Percentiles rank a stretch among this genome's conserved stretches.
Evolutionary conservation across 1,140 invertebrate species (phyloP).

Genomic region (Whitmania pigra): DNA sequence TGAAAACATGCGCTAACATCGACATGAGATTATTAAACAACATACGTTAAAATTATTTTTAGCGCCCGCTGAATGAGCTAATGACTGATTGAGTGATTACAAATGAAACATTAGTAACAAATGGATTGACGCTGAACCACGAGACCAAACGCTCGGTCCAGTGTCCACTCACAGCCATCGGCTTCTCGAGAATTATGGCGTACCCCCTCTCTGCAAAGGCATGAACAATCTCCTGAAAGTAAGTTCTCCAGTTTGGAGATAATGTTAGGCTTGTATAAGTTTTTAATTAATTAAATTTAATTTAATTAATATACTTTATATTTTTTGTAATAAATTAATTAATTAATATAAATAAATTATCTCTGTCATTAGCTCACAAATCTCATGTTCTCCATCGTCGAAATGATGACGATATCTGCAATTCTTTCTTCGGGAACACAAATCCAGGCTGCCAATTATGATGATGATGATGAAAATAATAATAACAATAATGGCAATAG

Average conservation of each 20-base stretch:
- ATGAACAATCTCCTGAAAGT: constrained; percentile 38
- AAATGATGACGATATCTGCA: neutral
- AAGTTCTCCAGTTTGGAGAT: no score
- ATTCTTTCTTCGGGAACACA: constrained; percentile 1
- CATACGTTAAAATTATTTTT: no score
- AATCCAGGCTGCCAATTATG: neutral
- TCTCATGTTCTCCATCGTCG: constrained; percentile 2
- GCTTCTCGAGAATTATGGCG: constrained; percentile 46
- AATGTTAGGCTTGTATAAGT: no score
- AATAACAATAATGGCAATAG: no score
- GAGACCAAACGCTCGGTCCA: neutral
- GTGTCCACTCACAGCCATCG: constrained; percentile 41
- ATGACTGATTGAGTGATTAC: neutral
- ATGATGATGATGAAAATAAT: no score
- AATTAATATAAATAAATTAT: no score
- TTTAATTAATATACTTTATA: no score
- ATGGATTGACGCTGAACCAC: no score
- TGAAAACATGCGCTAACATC: neutral
- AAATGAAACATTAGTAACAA: no score
- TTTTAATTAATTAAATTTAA: no score
- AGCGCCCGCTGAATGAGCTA: neutral
- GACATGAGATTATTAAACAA: neutral
- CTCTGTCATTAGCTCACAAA: neutral
- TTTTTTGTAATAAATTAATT: no score
- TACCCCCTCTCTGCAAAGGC: constrained; percentile 44